Evolutionary conservation across 2,797 vertebrate genomes (phyloP), one percentile per base, ranked within the genome.

Genomic region (Pseudochirops corinnae): DNA sequence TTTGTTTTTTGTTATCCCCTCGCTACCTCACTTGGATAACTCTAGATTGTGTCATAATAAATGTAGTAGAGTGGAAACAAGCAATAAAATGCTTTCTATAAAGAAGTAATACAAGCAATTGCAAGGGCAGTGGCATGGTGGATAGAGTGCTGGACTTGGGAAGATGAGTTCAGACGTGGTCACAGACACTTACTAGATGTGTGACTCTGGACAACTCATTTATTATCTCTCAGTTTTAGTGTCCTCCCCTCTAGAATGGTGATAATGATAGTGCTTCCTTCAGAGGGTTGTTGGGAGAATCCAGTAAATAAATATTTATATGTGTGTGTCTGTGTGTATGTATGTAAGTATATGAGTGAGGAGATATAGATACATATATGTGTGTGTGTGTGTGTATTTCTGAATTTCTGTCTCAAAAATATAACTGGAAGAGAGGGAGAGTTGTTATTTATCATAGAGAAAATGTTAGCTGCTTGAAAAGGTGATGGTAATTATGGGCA

Each of bases 1-100:
- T 90, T 31, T 58, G 18, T 46, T 94, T 90, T 90, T 91, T 90
- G 74, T 94, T 97, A 95, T 97, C 11, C 31, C 67, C 60, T 97
- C 62, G 29, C 74, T 39, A 50, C 93, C 16, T 97, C 0, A 90
- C 91, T 95, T 91, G n/a, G 56, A 92, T 97, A 94, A 95, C 39
- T 93, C 93, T 96, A 67, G 1, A 93, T 96, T 95, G 92, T 67
- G 95, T 52, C 4, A 67, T 24, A 50, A 93, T 62, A 91, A 92
- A 90, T 53, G 90, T 3, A 0, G 0, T 53, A 57, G 6, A 92
- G 46, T 93, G 7, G 95, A 94, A 97, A 94, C 91, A 10, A 74
- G 58, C 33, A 56, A 0, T 60, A 74, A 93, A 33, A 57, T 92
- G 10, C 57, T 93, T 62, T 93, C 1, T 46, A n/a, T 56, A 94